Conservation (phyloP, 64 coral and sea anemone genomes). For the Trachythela sp. region DNA sequence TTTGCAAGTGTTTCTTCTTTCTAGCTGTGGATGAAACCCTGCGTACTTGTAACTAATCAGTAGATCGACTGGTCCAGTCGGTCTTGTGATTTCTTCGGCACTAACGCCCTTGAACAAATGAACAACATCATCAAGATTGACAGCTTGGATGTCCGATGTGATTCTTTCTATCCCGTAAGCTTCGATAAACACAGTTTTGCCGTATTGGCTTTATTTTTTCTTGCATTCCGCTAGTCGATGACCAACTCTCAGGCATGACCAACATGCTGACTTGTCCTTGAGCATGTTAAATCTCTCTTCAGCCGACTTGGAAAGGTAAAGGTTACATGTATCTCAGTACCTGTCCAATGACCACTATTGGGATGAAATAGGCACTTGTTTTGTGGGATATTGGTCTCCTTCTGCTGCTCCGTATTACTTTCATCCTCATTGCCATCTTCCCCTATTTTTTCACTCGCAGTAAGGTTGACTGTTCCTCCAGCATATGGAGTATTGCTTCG, state of each 20-base stretch:
- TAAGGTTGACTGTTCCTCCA: neutral
- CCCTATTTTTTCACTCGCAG: neutral
- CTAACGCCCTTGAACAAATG: no score
- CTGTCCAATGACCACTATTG: conserved; percentile 5
- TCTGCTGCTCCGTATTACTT: neutral
- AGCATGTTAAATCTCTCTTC: conserved; percentile 13
- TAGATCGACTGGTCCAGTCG: neutral
- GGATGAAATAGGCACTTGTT: conserved; percentile 31
- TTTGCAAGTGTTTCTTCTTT: neutral
- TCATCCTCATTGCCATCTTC: neutral
- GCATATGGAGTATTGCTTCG: neutral
- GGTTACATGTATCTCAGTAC: conserved; percentile 10
- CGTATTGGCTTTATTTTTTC: no score
- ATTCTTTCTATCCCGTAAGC: neutral
- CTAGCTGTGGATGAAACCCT: neutral
- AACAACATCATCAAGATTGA: no score
- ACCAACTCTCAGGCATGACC: conserved; percentile 51
- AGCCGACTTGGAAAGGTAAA: conserved; percentile 29
- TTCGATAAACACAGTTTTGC: no score
- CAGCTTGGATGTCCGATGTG: neutral
- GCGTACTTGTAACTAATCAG: neutral
- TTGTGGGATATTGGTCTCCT: neutral
- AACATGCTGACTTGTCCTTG: conserved; percentile 43
- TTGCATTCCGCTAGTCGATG: conserved; percentile 30
- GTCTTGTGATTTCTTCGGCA: conserved; percentile 20